Conservation (phyloP, 2,888 invertebrate species). For the Andrena flavipes region DNA sequence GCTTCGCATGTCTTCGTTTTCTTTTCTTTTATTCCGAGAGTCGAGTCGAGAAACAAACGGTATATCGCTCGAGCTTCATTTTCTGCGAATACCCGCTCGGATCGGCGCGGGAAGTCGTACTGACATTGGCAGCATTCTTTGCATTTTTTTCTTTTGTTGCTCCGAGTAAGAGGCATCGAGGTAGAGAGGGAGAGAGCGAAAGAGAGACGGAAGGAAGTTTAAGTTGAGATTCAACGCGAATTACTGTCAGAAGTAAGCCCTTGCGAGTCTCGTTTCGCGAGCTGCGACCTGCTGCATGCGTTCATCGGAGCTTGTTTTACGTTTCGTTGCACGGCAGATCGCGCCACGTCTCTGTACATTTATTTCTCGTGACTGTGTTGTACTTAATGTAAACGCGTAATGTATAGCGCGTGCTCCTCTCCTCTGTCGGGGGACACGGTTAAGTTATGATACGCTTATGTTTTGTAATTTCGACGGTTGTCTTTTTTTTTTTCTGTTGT, state of each 20-base stretch:
- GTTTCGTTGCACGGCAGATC: slow-evolving; percentile 60
- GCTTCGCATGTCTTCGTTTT: slow-evolving; percentile 10
- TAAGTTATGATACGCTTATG: slow-evolving; percentile 67
- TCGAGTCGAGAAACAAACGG: neutral
- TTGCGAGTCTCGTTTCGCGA: neutral
- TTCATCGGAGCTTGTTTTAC: slow-evolving; percentile 67
- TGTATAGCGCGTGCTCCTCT: slow-evolving; percentile 61
- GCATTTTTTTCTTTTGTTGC: neutral
- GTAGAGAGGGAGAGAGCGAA: neutral
- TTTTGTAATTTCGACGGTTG: slow-evolving; percentile 79
- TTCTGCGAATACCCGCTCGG: neutral
- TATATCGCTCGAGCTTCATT: slow-evolving; percentile 7
- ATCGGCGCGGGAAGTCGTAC: too few relatives aligned
- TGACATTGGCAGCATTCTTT: neutral
- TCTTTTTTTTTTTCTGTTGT: slow-evolving; percentile 77
- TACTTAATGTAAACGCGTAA: slow-evolving; percentile 46
- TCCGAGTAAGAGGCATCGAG: neutral
- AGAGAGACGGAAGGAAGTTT: neutral
- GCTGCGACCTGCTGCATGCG: slow-evolving; percentile 36
- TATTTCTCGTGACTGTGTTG: slow-evolving; percentile 26
- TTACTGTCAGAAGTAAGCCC: neutral
- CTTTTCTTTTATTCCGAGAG: neutral
- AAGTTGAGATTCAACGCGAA: neutral
- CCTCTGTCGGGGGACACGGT: slow-evolving; percentile 38
- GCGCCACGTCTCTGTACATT: slow-evolving; percentile 58